These are phyloP conservation scores for Actinernus sp. DNA, from an alignment of 92 coral and sea anemone genomes.

Conservation along the genomic window DNA sequence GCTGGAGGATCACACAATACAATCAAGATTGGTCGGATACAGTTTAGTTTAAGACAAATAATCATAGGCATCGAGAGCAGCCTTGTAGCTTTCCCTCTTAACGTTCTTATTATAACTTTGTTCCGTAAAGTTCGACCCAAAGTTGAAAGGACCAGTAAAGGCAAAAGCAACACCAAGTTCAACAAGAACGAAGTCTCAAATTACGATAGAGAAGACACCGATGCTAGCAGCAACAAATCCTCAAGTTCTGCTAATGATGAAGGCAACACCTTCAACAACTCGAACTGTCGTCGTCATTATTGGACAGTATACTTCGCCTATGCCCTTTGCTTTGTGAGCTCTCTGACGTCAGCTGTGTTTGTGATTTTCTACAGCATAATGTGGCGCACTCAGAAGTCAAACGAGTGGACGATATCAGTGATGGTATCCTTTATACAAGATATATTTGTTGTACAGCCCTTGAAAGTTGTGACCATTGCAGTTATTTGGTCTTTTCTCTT, in stretches of 20 bases:
- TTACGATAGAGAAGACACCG: neutral
- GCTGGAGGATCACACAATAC: constrained; percentile 28
- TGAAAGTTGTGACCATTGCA: constrained; percentile 71
- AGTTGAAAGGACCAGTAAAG: neutral
- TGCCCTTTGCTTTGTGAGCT: constrained; percentile 51
- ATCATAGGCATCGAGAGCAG: constrained; percentile 76
- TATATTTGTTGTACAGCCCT: constrained; percentile 78
- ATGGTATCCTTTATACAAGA: constrained; percentile 75
- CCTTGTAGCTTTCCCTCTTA: constrained; percentile 79
- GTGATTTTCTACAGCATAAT: constrained; percentile 72
- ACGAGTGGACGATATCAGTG: constrained; percentile 75
- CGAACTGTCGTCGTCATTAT: constrained; percentile 53
- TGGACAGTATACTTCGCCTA: constrained; percentile 65
- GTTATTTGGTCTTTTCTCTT: constrained; percentile 59
- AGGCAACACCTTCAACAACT: constrained; percentile 45
- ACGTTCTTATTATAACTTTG: constrained; percentile 64
- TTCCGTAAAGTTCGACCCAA: constrained; percentile 86
- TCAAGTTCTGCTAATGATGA: constrained; percentile 22
- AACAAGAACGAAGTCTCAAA: neutral
- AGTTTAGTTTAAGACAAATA: constrained; percentile 70
- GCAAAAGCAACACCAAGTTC: neutral
- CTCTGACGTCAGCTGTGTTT: constrained; percentile 61
- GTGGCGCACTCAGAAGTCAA: constrained; percentile 86
- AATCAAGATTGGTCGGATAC: constrained; percentile 76
- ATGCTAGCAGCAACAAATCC: neutral